Evolutionary conservation across 2,888 invertebrate species (phyloP).

Genomic region (Macaria notata): DNA sequence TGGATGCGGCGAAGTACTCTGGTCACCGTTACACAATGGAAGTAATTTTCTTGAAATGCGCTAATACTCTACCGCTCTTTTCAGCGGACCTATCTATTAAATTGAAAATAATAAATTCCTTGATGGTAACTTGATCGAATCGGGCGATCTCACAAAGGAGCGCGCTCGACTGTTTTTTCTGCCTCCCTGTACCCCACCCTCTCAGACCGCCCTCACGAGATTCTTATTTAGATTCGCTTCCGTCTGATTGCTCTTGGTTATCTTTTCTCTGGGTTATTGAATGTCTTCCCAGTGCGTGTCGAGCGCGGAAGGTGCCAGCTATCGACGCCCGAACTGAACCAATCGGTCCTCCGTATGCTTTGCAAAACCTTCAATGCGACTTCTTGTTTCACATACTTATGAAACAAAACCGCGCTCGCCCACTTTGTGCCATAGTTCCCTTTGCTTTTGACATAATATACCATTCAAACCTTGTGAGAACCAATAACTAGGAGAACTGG

Average conservation of each 20-base stretch:
- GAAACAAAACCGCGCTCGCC: conserved; percentile 19
- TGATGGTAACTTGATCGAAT: conserved; percentile 75
- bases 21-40: conserved; percentile 34
- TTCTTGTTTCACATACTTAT: conserved; percentile 16
- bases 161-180: conserved; percentile 71
- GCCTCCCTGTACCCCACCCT: conserved; percentile 59
- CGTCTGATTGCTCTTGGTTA: conserved; percentile 82
- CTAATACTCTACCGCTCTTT: conserved; percentile 53
- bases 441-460: conserved; percentile 19
- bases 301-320: conserved; percentile 57
- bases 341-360: conserved; percentile 60
- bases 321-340: conserved; percentile 49
- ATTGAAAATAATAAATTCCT: conserved; percentile 65
- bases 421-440: conserved; percentile 31
- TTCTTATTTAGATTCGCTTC: conserved; percentile 83
- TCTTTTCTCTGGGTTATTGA: conserved; percentile 82
- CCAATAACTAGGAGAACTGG: no score
- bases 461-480: background rate
- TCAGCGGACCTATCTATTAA: conserved; percentile 51
- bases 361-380: conserved; percentile 38
- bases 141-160: conserved; percentile 72
- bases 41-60: conserved; percentile 27
- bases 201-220: conserved; percentile 77
- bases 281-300: conserved; percentile 79
- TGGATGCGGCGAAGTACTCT: conserved; percentile 57